These are phyloP conservation scores for Sminthopsis crassicaudata DNA, from an alignment of 2,113 vertebrate genomes.

Conservation along the genomic window DNA sequence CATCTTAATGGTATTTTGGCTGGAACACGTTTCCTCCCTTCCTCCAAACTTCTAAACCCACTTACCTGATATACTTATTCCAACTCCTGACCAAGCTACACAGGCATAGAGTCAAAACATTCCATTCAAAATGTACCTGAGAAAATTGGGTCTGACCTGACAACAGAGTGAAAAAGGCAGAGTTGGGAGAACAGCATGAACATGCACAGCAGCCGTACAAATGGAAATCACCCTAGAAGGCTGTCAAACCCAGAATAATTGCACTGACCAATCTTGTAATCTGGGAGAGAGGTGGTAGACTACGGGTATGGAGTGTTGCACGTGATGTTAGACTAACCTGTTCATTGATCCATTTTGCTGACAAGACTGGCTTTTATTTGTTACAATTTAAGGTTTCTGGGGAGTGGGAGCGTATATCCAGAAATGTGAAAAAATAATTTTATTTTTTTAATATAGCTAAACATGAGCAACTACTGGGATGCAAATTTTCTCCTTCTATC, in stretches of 20 bases:
- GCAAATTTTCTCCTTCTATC: neutral
- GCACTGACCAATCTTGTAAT: neutral
- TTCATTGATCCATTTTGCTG: neutral
- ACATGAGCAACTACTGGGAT: neutral
- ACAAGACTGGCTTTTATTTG: too few relatives aligned
- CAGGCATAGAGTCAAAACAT: neutral
- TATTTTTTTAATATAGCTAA: neutral
- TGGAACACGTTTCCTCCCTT: neutral
- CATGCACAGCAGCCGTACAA: neutral
- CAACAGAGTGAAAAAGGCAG: neutral
- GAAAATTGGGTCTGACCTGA: neutral
- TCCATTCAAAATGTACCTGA: neutral
- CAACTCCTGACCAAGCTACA: neutral
- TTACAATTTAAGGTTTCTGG: neutral
- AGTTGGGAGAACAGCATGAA: neutral
- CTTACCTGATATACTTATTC: neutral
- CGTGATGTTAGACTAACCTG: neutral
- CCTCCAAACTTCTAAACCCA: neutral
- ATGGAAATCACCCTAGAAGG: neutral
- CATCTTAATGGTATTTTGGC: constrained; percentile 9
- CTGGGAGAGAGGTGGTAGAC: neutral
- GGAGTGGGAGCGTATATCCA: neutral
- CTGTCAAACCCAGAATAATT: neutral
- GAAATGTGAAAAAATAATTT: neutral
- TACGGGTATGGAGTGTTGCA: neutral